phyloP scores from a whole-genome alignment of 2,888 invertebrate genomes.

The Hofmannophila pseudospretella region DNA sequence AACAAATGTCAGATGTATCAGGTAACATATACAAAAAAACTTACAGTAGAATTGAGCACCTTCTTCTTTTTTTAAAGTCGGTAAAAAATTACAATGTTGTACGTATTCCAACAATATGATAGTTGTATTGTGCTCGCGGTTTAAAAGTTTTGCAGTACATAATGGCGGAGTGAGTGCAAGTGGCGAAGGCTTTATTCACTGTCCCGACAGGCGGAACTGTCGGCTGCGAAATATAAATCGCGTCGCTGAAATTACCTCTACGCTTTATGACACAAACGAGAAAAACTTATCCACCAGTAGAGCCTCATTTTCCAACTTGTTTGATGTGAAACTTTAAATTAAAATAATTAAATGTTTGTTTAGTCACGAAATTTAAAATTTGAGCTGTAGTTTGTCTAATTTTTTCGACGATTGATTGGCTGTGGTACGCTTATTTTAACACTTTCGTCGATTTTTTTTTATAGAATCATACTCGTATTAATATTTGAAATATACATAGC shows the following conservation, averaged over 20 bases:
- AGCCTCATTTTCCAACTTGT: slow-evolving; percentile 32
- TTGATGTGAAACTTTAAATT: not conserved
- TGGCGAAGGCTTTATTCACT: slow-evolving; percentile 49
- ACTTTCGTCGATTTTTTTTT: too few relatives aligned
- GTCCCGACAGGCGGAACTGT: slow-evolving; percentile 39
- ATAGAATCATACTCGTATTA: too few relatives aligned
- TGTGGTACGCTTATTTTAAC: too few relatives aligned
- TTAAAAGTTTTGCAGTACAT: slow-evolving; percentile 10
- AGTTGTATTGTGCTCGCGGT: slow-evolving; percentile 12
- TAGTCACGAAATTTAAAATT: too few relatives aligned
- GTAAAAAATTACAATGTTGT: too few relatives aligned
- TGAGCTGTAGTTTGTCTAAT: too few relatives aligned
- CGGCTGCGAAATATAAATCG: slow-evolving; percentile 59
- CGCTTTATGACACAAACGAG: slow-evolving; percentile 55
- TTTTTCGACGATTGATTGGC: too few relatives aligned
- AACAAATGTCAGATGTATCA: too few relatives aligned
- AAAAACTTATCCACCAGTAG: slow-evolving; percentile 43
- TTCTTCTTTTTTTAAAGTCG: too few relatives aligned
- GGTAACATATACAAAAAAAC: too few relatives aligned
- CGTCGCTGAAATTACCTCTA: slow-evolving; percentile 56
- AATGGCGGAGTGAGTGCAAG: slow-evolving; percentile 24
- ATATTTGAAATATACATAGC: too few relatives aligned
- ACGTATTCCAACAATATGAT: slow-evolving; percentile 9
- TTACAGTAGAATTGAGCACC: too few relatives aligned
- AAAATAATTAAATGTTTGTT: not conserved